Percentiles rank a stretch among this genome's conserved stretches.
Conservation (phyloP, 1,140 invertebrate genomes). For the Ladona fulva region DNA sequence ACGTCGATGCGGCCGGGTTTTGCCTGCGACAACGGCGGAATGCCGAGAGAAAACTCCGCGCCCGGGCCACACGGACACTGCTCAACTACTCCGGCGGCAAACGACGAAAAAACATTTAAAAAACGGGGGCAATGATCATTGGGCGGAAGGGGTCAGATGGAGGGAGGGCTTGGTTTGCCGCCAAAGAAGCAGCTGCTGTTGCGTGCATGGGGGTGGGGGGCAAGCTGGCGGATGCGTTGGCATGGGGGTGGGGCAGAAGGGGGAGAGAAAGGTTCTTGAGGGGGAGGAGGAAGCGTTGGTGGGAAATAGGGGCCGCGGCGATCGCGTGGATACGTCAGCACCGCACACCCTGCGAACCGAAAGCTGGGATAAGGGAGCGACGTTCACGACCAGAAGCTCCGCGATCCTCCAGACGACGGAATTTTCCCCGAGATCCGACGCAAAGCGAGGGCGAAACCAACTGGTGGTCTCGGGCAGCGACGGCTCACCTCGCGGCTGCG, state of each 20-base stretch:
- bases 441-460: too few species aligned
- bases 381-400: too few species aligned
- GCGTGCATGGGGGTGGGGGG: background rate
- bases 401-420: too few species aligned
- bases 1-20: too few species aligned
- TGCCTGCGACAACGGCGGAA: background rate
- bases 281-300: background rate
- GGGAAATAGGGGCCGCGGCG: background rate
- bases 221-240: background rate
- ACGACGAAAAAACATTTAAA: background rate
- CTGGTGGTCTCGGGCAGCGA: too few species aligned
- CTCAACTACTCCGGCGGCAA: background rate
- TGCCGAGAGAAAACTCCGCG: background rate
- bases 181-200: background rate
- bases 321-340: background rate
- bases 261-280: background rate
- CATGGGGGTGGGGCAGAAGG: background rate
- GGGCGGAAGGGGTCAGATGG: background rate
- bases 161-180: background rate
- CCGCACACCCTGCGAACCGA: background rate
- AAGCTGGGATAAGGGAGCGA: background rate
- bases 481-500: too few species aligned
- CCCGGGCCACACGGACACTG: background rate
- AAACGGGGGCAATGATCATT: conserved; percentile 8
- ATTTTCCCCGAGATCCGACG: too few species aligned